Evolutionary conservation across 2,797 vertebrate species (phyloP).

Genomic region (Amazonetta brasiliensis): DNA sequence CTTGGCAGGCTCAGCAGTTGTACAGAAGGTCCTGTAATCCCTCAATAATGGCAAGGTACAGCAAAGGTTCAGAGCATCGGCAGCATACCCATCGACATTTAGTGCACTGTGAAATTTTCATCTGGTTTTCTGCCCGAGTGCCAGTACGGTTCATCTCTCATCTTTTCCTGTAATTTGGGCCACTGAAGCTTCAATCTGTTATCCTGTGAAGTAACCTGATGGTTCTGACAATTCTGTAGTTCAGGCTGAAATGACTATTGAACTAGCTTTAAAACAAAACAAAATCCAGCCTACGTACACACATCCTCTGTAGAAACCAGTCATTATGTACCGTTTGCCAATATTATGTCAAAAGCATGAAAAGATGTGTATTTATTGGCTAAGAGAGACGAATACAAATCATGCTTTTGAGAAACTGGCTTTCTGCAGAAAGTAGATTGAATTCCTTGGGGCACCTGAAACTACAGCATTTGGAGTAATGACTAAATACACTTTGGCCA

Average conservation of each 20-base stretch:
- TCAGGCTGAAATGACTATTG: not conserved
- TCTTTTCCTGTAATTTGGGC: not conserved
- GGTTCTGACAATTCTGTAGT: not conserved
- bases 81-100: not conserved
- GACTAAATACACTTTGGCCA: not conserved
- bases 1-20: conserved; percentile 37
- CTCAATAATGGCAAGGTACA: conserved; percentile 5
- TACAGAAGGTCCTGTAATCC: conserved; percentile 49
- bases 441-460: not conserved
- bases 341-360: not conserved
- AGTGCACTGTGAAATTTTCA: not conserved
- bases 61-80: accelerated
- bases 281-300: accelerated
- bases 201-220: not conserved
- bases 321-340: not conserved
- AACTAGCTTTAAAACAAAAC: not conserved
- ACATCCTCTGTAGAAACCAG: accelerated
- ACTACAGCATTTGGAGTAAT: accelerated
- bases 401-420: not conserved
- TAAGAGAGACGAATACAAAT: not conserved
- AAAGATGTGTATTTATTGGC: not conserved
- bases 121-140: not conserved
- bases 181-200: not conserved
- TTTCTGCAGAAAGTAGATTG: not conserved
- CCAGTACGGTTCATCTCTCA: not conserved